Evolutionary conservation across 1,140 invertebrate species (phyloP), one percentile per base, ranked within the genome.

Genomic region (Ips nitidus): DNA sequence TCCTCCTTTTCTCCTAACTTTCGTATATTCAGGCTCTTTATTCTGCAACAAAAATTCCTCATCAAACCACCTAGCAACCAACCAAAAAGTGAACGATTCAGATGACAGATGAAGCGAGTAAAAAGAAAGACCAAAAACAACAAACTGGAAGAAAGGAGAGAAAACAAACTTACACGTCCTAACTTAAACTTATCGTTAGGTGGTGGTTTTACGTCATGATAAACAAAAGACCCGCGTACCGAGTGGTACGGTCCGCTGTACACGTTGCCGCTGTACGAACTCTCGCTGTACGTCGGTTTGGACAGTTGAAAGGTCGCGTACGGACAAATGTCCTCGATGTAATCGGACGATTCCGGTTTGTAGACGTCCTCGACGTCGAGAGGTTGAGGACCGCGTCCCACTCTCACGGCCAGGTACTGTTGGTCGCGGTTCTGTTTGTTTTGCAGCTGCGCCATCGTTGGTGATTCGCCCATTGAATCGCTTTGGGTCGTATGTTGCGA

Each of bases 251-350:
- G 90, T 1, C 91, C 91, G 79, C 89, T 91, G 80, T 92, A 92
- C 2, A 92, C 91, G 77, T 94, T 93, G 66, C 92, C 93, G 77
- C 91, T 94, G 83, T 94, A 94, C 52, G 92, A 92, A 80, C 91
- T 94, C 81, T 94, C 92, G 76, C 90, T 91, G 80, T 92, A 91
- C 3, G 91, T 88, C 64, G 91, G 90, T 77, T 94, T 93, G 57
- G 91, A 91, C 72, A 95, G 83, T 80, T 95, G 93, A 81, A 94
- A 94, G 41, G 93, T 95, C 50, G 93, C 93, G 81, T 95, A 94
- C 1, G 92, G 92, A 79, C 93, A 95, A 70, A 94, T 93, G 80
- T 95, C 93, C 83, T 94, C 93, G 71, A 93, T 92, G 80, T 94
- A 94, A 79, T 94, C 92, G 37, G 78, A 76, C 0, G 78, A 79